Evolutionary conservation across 2,797 vertebrate species (phyloP).

Genomic region (Euphonia xanthogaster): DNA sequence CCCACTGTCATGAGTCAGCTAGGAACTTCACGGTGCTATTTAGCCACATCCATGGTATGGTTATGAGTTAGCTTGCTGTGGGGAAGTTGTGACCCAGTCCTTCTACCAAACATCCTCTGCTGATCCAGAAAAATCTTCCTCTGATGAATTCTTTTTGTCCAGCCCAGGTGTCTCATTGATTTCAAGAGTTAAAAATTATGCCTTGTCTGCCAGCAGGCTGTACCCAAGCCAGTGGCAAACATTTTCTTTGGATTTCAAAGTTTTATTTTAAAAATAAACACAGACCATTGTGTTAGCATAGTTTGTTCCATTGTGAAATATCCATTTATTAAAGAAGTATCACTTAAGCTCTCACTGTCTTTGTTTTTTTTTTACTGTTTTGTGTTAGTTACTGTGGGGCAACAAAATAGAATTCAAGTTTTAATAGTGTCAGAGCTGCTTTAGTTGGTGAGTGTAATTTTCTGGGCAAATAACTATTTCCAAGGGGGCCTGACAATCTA

Average conservation of each 20-base stretch:
- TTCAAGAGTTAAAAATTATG: background rate
- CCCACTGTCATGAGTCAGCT: background rate
- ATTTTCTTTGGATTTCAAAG: slow-evolving; percentile 49
- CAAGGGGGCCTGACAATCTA: background rate
- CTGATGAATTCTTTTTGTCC: slow-evolving; percentile 15
- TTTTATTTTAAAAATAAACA: slow-evolving; percentile 51
- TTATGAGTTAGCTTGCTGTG: background rate
- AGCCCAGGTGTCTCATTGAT: slow-evolving; percentile 21
- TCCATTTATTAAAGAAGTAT: slow-evolving; percentile 13
- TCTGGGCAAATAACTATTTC: background rate
- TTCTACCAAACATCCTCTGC: background rate
- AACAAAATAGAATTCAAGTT: background rate
- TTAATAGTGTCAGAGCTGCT: background rate
- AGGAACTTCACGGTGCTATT: background rate
- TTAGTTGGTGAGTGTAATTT: background rate
- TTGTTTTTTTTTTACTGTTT: background rate
- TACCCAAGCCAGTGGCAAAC: slow-evolving; percentile 1
- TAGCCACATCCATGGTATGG: background rate
- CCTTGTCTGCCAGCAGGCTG: background rate
- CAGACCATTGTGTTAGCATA: background rate
- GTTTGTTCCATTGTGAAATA: slow-evolving; percentile 13
- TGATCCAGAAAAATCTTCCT: background rate
- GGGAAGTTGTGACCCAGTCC: background rate
- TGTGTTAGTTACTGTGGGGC: background rate
- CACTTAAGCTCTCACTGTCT: background rate